phyloP scores from a whole-genome alignment of 2,888 invertebrate species.

The Acanthococcus lagerstroemiae region DNA sequence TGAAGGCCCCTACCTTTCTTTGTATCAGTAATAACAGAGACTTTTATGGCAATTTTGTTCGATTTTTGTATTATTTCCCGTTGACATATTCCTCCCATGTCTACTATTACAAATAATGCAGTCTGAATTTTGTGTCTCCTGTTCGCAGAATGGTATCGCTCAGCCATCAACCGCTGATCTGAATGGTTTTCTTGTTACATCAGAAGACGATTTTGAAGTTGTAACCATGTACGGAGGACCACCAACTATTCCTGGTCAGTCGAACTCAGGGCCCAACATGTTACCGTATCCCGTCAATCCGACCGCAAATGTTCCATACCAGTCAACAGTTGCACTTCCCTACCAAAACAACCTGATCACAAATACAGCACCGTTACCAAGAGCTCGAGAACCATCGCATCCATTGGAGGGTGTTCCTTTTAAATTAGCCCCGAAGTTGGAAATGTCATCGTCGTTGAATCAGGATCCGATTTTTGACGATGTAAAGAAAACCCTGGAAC shows the following conservation, averaged over 20 bases:
- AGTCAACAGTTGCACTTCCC: background rate
- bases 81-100: too few species aligned
- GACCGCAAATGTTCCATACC: background rate
- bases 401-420: constrained; percentile 19
- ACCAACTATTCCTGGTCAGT: background rate
- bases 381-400: background rate
- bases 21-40: too few species aligned
- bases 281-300: constrained; percentile 18
- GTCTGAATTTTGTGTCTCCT: too few species aligned
- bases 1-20: too few species aligned
- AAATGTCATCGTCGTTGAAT: background rate
- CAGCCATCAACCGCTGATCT: background rate
- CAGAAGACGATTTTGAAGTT: background rate
- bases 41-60: too few species aligned
- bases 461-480: constrained; percentile 11
- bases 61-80: too few species aligned
- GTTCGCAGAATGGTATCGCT: background rate
- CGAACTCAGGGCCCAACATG: background rate
- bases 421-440: constrained; percentile 3
- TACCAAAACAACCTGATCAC: background rate
- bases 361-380: background rate
- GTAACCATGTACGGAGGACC: background rate
- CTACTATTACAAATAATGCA: too few species aligned
- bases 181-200: background rate
- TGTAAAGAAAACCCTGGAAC: constrained; percentile 12